These are phyloP conservation scores for Hirundichthys speculiger DNA, from an alignment of 2,113 vertebrate genomes.

Conservation along the genomic window DNA sequence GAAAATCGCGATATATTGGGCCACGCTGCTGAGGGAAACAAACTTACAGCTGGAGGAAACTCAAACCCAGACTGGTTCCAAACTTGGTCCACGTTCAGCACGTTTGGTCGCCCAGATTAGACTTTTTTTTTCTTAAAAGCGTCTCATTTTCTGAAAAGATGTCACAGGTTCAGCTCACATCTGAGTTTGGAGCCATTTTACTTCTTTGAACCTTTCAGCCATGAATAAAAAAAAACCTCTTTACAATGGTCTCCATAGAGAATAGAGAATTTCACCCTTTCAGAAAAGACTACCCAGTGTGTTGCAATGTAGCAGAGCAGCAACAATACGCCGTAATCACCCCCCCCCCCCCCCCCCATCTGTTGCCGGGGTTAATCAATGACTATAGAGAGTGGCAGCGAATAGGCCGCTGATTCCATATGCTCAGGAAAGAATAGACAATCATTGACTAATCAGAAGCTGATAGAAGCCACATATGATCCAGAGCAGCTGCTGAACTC, in stretches of 20 bases:
- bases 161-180: slow-evolving; percentile 16
- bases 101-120: slow-evolving; percentile 9
- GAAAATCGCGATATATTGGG: too few species aligned
- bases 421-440: slow-evolving; percentile 71
- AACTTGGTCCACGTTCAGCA: too few species aligned
- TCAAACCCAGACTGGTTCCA: too few species aligned
- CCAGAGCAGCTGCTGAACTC: slow-evolving; percentile 64
- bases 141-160: neutral
- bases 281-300: slow-evolving; percentile 52
- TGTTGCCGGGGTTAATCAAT: slow-evolving; percentile 73
- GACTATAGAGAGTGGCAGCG: slow-evolving; percentile 73
- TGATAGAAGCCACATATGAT: slow-evolving; percentile 64
- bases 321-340: slow-evolving; percentile 72
- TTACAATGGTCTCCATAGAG: slow-evolving; percentile 50
- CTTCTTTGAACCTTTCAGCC: slow-evolving; percentile 4
- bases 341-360: slow-evolving; percentile 58
- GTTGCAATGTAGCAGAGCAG: slow-evolving; percentile 39
- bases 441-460: slow-evolving; percentile 77
- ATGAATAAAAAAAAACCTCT: slow-evolving; percentile 39
- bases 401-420: slow-evolving; percentile 77
- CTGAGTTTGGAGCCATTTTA: slow-evolving; percentile 11
- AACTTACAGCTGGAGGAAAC: too few species aligned
- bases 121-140: neutral
- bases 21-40: too few species aligned
- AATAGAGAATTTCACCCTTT: slow-evolving; percentile 65